Percentiles rank a stretch among this genome's conserved stretches.
Conservation (phyloP, 2,113 vertebrate species). For the Xenopus borealis region DNA sequence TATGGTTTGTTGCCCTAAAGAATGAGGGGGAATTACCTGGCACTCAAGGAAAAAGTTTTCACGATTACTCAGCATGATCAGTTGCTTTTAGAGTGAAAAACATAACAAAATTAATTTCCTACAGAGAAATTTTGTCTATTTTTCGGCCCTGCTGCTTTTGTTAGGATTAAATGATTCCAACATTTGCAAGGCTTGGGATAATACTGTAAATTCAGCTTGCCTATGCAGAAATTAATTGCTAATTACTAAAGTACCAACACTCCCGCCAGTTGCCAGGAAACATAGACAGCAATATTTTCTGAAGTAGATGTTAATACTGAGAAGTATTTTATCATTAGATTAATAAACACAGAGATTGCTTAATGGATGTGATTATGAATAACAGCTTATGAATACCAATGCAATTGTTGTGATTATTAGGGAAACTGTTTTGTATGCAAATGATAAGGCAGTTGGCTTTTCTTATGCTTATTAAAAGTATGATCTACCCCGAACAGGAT, state of each 20-base stretch:
- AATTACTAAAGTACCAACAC: conserved; percentile 24
- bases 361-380: conserved; percentile 4
- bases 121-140: no score
- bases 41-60: no score
- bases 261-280: conserved; percentile 19
- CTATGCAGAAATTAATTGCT: conserved; percentile 5
- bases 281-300: conserved; percentile 10
- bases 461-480: no score
- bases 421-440: neutral
- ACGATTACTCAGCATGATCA: no score
- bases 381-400: conserved; percentile 5
- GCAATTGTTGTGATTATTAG: neutral
- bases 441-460: neutral
- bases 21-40: no score
- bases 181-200: neutral
- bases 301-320: neutral
- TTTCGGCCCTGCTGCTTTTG: neutral
- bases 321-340: conserved; percentile 27
- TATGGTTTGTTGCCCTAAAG: no score
- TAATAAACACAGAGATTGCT: conserved; percentile 1
- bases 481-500: no score
- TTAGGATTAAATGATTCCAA: neutral
- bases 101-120: no score
- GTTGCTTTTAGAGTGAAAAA: no score
- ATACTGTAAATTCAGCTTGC: neutral